These are phyloP conservation scores for Argentina silus DNA, from an alignment of 2,797 vertebrate species.

Conservation along the genomic window DNA sequence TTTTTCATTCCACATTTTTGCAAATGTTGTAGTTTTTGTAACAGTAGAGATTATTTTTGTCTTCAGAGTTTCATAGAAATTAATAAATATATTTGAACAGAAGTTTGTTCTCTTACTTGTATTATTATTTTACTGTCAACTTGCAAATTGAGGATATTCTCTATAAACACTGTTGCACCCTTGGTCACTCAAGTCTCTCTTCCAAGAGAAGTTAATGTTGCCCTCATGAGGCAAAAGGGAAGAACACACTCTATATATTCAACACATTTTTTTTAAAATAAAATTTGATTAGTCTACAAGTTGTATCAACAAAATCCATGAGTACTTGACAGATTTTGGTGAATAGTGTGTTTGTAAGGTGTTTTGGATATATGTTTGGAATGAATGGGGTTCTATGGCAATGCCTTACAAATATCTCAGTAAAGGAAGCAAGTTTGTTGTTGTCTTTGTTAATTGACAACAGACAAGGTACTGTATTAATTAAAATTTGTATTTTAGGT, in stretches of 20 bases:
- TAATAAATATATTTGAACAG: constrained; percentile 76
- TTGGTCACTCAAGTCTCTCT: too few relatives aligned
- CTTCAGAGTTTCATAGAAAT: constrained; percentile 62
- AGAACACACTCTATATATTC: background rate
- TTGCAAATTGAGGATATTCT: too few relatives aligned
- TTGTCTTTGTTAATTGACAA: too few relatives aligned
- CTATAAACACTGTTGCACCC: too few relatives aligned
- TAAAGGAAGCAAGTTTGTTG: background rate
- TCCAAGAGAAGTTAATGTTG: background rate
- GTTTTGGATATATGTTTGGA: too few relatives aligned
- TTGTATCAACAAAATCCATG: too few relatives aligned
- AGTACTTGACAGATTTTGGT: too few relatives aligned
- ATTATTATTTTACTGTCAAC: background rate
- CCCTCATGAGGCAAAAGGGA: constrained; percentile 1
- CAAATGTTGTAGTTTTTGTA: constrained; percentile 74
- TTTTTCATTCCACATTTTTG: constrained; percentile 30
- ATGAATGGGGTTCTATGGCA: too few relatives aligned
- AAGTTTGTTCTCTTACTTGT: constrained; percentile 5
- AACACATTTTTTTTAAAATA: background rate
- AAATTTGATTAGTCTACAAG: background rate
- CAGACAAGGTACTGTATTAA: background rate
- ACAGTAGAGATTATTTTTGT: constrained; percentile 72
- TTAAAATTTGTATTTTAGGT: too few relatives aligned
- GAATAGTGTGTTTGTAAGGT: too few relatives aligned
- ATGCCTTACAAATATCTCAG: too few relatives aligned